phyloP scores from a whole-genome alignment of 1,140 invertebrate species.

The Drosophila pseudoobscura region DNA sequence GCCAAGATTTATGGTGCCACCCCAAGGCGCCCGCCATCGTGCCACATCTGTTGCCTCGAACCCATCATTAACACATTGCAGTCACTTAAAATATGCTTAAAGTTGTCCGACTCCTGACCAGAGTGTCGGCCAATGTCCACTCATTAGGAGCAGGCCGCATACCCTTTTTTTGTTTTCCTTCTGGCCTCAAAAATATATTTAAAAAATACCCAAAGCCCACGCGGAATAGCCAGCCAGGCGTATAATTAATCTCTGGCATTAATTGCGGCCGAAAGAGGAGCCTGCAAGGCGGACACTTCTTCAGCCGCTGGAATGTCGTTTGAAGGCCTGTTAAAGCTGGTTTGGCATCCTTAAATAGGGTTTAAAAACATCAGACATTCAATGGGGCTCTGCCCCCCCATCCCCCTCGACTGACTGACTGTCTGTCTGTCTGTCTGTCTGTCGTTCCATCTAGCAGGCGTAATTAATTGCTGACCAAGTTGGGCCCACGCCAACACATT shows the following conservation, averaged over 20 bases:
- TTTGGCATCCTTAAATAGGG: conserved; percentile 60
- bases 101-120: conserved; percentile 19
- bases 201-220: conserved; percentile 36
- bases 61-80: conserved; percentile 76
- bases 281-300: conserved; percentile 42
- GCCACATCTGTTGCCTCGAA: conserved; percentile 57
- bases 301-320: conserved; percentile 57
- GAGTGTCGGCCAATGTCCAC: conserved; percentile 60
- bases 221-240: conserved; percentile 69
- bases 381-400: conserved; percentile 27
- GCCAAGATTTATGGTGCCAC: conserved; percentile 22
- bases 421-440: no score
- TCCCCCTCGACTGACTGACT: conserved; percentile 3
- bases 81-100: conserved; percentile 66
- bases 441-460: conserved; percentile 34
- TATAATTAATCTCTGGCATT: conserved; percentile 81
- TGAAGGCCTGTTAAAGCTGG: conserved; percentile 14
- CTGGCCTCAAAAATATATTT: conserved; percentile 3
- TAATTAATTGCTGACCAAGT: conserved; percentile 78
- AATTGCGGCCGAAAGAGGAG: conserved; percentile 64
- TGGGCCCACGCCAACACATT: conserved; percentile 66
- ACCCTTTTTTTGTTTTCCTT: conserved; percentile 3
- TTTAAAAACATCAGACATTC: conserved; percentile 54
- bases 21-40: no score
- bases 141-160: conserved; percentile 57